Evolutionary conservation across 2,113 vertebrate species (phyloP), one percentile per base, ranked within the genome.

Genomic region (Malurus cyaneus): DNA sequence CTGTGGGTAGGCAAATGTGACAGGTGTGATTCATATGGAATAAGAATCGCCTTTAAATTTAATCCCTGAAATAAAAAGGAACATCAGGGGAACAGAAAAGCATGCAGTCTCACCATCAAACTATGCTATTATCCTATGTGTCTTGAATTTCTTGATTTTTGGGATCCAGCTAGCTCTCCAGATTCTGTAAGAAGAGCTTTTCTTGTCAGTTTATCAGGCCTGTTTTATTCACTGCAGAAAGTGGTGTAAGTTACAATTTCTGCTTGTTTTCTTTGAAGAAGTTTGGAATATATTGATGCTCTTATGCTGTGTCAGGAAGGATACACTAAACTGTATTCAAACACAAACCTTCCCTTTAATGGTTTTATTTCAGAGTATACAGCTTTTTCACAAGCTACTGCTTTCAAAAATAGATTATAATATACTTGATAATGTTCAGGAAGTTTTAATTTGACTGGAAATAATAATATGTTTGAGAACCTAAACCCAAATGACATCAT

Each of bases 1-100:
- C 24, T 39, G 53, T 2, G 2, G 36, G 31, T 57, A 84, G 78
- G 77, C 72, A 91, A 78, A 66, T 47, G 73, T 86, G 87, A 83
- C 52, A 92, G 72, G 64, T 83, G 74, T 47, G 78, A 65, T 91
- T 93, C 66, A 21, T 42, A 9, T 13, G 41, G 76, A 64, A 71
- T 57, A 85, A 77, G 78, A 79, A 72, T 6, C 89, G 46, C 46
- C 66, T 88, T 92, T 59, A 56, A 91, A 62, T 78, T 65, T 80
- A 89, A 89, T 95, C 64, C 61, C 60, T 23, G 29, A 88, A 90
- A 89, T 82, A 65, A 74, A 91, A 94, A 56, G 41, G 61, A 84
- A 20, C 49, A n/a, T 81, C 32, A 29, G 46, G 18, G 60, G 53
- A 92, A 57, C 14, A 52, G 64, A 62, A 78, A 80, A 52, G 50